A percentile compares a stretch with the other conserved stretches of the same genome.
phyloP scores from a whole-genome alignment of 2,113 vertebrate genomes.

The Zosterops hypoxanthus region DNA sequence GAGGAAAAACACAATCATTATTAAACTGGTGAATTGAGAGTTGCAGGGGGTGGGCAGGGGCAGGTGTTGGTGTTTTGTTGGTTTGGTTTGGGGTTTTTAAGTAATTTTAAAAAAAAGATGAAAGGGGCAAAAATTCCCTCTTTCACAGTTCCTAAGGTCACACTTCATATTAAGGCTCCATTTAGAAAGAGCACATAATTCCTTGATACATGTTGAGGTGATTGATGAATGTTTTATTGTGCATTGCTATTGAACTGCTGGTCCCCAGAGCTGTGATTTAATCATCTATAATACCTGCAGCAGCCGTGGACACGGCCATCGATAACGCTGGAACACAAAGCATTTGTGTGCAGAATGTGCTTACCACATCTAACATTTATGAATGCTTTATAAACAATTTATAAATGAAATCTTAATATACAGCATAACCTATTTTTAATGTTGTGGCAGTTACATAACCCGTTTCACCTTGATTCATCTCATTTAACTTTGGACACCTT shows the following conservation, averaged over 20 bases:
- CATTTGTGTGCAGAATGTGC: neutral
- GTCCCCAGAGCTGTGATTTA: constrained; percentile 19
- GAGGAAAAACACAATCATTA: neutral
- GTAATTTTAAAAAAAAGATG: neutral
- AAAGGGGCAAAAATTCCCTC: neutral
- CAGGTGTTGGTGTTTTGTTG: neutral
- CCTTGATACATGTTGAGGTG: constrained; percentile 16
- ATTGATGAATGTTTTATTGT: constrained; percentile 44
- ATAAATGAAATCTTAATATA: constrained; percentile 50
- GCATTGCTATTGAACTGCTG: constrained; percentile 33
- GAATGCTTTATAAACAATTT: constrained; percentile 54
- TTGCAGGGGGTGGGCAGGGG: rapidly evolving
- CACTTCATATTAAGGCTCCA: constrained; percentile 16
- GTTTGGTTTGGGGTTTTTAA: neutral
- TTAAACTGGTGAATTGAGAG: neutral
- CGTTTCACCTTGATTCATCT: constrained; percentile 24
- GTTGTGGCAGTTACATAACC: neutral
- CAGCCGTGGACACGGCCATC: neutral
- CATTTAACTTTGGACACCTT: neutral
- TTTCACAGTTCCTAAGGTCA: constrained; percentile 28
- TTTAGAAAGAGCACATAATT: constrained; percentile 38
- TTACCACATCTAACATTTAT: constrained; percentile 42
- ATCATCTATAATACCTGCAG: neutral
- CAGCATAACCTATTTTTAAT: constrained; percentile 32
- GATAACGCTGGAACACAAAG: neutral